Conservation (phyloP, 1,140 invertebrate species). For the Hesperophylax magnus region DNA sequence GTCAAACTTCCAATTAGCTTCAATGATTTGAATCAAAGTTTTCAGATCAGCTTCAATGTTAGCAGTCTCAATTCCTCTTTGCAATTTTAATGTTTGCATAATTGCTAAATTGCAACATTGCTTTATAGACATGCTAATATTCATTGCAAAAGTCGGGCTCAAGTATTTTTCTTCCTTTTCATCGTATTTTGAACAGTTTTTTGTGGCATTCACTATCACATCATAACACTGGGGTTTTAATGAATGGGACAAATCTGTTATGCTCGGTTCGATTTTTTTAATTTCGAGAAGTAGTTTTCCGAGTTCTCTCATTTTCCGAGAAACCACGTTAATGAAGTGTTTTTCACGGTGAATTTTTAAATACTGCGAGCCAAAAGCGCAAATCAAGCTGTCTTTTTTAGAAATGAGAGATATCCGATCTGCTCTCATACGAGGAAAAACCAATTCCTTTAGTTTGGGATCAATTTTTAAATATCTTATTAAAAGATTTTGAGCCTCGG, state of each 20-base stretch:
- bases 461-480: not conserved
- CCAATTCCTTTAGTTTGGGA: not conserved
- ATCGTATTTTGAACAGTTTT: no score
- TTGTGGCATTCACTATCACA: not conserved
- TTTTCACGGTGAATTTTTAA: no score
- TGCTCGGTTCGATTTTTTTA: not conserved
- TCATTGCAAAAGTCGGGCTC: slow-evolving; percentile 16
- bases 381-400: not conserved
- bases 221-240: not conserved
- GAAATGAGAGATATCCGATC: slow-evolving; percentile 4
- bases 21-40: no score
- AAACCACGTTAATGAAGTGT: no score
- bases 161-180: slow-evolving; percentile 3
- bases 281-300: not conserved
- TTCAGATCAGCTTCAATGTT: no score
- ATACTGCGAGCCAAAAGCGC: no score
- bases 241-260: no score
- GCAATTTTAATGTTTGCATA: not conserved
- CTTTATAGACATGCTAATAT: not conserved
- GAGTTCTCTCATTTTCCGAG: slow-evolving; percentile 8
- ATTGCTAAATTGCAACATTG: slow-evolving; percentile 25
- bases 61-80: no score
- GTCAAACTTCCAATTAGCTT: no score
- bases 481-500: slow-evolving; percentile 16
- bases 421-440: not conserved